Conservation (phyloP, 2,888 invertebrate species). For the Dicranocentrus wangi region DNA sequence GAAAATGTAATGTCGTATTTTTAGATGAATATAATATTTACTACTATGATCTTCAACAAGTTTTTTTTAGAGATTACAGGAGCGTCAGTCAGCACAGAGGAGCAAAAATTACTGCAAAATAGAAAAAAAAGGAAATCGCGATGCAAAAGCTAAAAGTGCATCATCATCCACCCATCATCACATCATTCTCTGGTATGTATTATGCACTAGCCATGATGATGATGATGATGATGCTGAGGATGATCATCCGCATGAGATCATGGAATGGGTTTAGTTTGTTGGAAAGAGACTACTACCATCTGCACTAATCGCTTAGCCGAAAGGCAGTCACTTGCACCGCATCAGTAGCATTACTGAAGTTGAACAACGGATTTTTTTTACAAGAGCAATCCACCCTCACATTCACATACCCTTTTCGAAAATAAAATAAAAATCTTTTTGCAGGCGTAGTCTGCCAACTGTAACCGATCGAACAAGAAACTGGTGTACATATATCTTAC, state of each 20-base stretch:
- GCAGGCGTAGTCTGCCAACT: constrained; percentile 41
- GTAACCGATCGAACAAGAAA: constrained; percentile 46
- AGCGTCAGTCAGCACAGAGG: neutral
- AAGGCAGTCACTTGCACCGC: constrained; percentile 39
- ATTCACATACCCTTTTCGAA: constrained; percentile 24
- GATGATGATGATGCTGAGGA: too few relatives aligned
- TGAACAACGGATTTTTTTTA: constrained; percentile 12
- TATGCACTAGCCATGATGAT: constrained; percentile 16
- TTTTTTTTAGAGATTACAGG: neutral
- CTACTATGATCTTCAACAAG: constrained; percentile 4
- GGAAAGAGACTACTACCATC: neutral
- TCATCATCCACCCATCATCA: constrained; percentile 41
- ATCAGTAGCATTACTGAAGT: constrained; percentile 8
- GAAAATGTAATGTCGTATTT: constrained; percentile 7
- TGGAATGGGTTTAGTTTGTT: constrained; percentile 10
- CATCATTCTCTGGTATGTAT: constrained; percentile 13
- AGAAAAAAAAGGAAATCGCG: constrained; percentile 43
- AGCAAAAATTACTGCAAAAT: constrained; percentile 9
- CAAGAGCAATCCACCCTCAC: constrained; percentile 43
- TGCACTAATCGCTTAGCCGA: constrained; percentile 43
- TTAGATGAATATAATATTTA: too few relatives aligned
- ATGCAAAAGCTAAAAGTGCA: constrained; percentile 55
- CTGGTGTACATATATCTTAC: neutral
- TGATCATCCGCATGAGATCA: constrained; percentile 5
- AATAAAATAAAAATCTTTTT: neutral